Percentiles rank a stretch among this genome's conserved stretches.
phyloP scores from a whole-genome alignment of 2,888 invertebrate genomes.

The Pantelozetes paolii region DNA sequence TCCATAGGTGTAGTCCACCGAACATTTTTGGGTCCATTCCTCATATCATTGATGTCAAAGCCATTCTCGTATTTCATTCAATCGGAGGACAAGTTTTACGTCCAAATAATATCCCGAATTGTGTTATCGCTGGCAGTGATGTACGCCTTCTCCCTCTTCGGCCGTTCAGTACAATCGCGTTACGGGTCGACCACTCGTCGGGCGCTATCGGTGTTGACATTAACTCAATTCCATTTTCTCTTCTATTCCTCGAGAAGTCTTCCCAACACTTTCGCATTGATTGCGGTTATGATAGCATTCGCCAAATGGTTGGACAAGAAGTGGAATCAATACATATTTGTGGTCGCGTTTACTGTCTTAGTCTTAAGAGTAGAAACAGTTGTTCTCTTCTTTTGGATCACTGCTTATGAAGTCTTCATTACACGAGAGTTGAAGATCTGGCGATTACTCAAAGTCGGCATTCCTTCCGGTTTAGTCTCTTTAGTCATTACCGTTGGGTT shows the following conservation, averaged over 20 bases:
- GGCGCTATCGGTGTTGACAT: conserved; percentile 64
- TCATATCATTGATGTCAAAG: conserved; percentile 70
- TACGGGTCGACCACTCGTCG: conserved; percentile 73
- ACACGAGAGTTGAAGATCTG: conserved; percentile 63
- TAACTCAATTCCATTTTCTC: conserved; percentile 95
- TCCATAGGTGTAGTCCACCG: conserved; percentile 79
- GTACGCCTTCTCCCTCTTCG: conserved; percentile 67
- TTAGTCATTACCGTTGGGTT: conserved; percentile 68
- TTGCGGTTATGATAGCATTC: conserved; percentile 70
- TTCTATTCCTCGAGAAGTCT: conserved; percentile 91
- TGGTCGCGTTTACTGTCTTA: conserved; percentile 79
- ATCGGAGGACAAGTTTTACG: conserved; percentile 49
- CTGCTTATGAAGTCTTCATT: conserved; percentile 71
- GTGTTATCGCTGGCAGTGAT: conserved; percentile 72
- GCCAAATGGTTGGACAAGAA: conserved; percentile 76
- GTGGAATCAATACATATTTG: conserved; percentile 69
- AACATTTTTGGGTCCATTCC: conserved; percentile 85
- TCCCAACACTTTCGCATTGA: conserved; percentile 90
- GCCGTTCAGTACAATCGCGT: conserved; percentile 66
- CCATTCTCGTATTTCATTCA: conserved; percentile 69
- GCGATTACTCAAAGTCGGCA: conserved; percentile 51
- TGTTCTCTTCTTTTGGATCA: conserved; percentile 76
- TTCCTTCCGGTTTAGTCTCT: conserved; percentile 59
- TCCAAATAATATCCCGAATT: conserved; percentile 67
- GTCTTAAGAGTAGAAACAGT: conserved; percentile 86